Evolutionary conservation across 2,113 vertebrate genomes (phyloP).

Genomic region (Saguinus midas): DNA sequence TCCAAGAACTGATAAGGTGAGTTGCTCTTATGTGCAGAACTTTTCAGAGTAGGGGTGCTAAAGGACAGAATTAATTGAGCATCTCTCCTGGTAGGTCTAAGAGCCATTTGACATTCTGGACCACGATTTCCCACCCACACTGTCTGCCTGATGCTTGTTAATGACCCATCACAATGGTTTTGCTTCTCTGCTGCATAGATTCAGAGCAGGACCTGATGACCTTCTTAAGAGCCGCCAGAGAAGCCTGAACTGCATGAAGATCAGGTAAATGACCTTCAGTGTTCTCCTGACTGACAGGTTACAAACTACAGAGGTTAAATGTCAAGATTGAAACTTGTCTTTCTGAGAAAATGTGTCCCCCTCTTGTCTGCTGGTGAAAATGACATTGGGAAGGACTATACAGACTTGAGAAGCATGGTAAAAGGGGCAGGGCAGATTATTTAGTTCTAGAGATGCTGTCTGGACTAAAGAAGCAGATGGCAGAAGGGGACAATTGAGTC

Average conservation of each 20-base stretch:
- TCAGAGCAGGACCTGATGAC: not conserved
- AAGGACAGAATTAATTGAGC: not conserved
- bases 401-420: not conserved
- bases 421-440: rapidly evolving
- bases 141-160: not conserved
- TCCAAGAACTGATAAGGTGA: not conserved
- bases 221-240: not conserved
- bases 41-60: not conserved
- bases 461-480: not conserved
- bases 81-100: not conserved
- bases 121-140: not conserved
- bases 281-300: not conserved
- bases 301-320: not conserved
- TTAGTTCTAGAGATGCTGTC: not conserved
- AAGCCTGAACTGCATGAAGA: not conserved
- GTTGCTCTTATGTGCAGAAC: not conserved
- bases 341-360: not conserved
- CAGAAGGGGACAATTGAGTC: not conserved
- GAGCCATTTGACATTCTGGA: not conserved
- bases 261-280: not conserved
- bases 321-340: not conserved
- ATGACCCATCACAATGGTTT: not conserved
- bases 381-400: not conserved
- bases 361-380: not conserved
- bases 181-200: not conserved